Base-by-base conservation (phyloP, 2,113 vertebrate species). In the Leucoraja erinaceus region DNA sequence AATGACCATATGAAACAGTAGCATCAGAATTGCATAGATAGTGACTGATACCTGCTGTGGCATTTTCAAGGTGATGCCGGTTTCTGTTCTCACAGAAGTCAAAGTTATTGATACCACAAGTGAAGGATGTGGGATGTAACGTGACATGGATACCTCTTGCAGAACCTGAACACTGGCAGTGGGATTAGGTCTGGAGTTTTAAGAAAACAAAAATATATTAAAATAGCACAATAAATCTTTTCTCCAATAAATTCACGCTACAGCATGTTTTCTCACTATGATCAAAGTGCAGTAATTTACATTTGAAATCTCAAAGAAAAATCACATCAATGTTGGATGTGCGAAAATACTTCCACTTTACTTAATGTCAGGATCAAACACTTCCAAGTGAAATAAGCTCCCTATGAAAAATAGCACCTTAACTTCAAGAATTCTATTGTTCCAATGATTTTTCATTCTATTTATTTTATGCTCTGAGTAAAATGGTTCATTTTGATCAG, bases 141-240 rank as follows among this genome's bases (percentile, higher is more conserved):
- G 98, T 61, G 98, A 99, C 98, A 99, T 99, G 4, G 99, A 98
- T 54, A 99, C 98, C 94, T 99, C 98, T 95, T 99, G 99, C 93
- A 99, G 96, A 95, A 99, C 95, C 54, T 99, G 98, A 95, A 99
- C 96, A 95, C 95, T 96, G 93, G 97, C 98, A 68, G 96, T 97
- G 20, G 97, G 97, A 93, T 96, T 97, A 79, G 96, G 96, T 94
- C 98, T 99, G 95, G 93, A 14, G 47, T 72, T 91, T 54, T 93
- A 94, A 94, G 76, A 84, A 61, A 92, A 93, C 81, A 31, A 54
- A 61, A 59, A 76, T 31, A 72, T 33, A 74, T 91, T 74, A 74
- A 72, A 91, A 66, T 61, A 83, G 47, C 22, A 56, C 2, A 18
- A 12, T 63, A 88, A 88, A 63, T 66, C 10, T 88, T 88, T 4